Conservation (phyloP, 2,888 invertebrate genomes). For the Torymus texanus region DNA sequence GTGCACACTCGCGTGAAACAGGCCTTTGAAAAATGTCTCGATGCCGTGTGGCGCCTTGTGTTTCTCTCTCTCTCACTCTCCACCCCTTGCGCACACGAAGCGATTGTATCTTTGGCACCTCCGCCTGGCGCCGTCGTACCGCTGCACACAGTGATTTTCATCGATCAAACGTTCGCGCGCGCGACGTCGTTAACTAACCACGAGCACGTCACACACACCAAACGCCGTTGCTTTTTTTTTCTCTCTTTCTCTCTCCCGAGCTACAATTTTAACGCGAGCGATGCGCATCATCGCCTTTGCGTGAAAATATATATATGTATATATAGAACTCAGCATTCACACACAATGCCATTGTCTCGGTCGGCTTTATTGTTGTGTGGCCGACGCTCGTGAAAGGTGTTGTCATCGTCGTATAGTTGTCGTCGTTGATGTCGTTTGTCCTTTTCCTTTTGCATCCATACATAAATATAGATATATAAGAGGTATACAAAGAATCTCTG, state of each 20-base stretch:
- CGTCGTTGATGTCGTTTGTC: no score
- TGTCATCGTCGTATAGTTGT: neutral
- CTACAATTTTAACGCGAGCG: slow-evolving; percentile 11
- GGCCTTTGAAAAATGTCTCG: slow-evolving; percentile 56
- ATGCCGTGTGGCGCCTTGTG: slow-evolving; percentile 43
- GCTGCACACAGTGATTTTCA: slow-evolving; percentile 45
- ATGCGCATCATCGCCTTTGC: slow-evolving; percentile 1
- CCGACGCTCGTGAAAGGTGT: slow-evolving; percentile 26
- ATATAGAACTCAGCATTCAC: neutral
- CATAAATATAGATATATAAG: no score
- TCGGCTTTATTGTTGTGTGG: neutral
- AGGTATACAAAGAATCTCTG: no score
- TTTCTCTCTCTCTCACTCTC: no score
- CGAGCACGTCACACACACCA: neutral
- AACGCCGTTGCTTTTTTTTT: neutral
- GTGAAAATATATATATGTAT: neutral
- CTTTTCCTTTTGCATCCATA: no score
- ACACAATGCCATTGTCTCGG: slow-evolving; percentile 40
- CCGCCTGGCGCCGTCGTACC: neutral
- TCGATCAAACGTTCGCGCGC: slow-evolving; percentile 55
- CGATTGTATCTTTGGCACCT: slow-evolving; percentile 53
- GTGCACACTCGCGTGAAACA: slow-evolving; percentile 15
- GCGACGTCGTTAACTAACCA: slow-evolving; percentile 19
- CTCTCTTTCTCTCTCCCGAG: neutral
- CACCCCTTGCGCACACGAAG: neutral